Evolutionary conservation across 2,888 invertebrate genomes (phyloP), one percentile per base, ranked within the genome.

Genomic region (Morpho helenor): DNA sequence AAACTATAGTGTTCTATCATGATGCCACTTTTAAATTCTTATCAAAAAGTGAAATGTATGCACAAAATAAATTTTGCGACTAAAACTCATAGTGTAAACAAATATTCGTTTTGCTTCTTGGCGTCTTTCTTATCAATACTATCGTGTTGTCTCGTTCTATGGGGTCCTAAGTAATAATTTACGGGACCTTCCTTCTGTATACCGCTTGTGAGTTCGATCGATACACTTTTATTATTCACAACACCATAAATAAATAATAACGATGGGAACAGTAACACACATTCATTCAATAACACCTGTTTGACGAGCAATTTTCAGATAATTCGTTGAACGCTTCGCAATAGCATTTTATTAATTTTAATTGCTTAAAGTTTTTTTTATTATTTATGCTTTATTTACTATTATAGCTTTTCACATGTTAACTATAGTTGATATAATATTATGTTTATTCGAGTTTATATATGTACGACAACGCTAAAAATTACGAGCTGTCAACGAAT

Each of bases 251-350:
- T 85, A 72, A 72, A 71, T 87, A 84, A 84, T 87, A 83, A 84
- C 80, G 80, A 79, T 87, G 88, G 86, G 89, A 90, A 90, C 87
- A 71, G 71, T 79, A 76, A 80, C 84, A 87, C 87, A 86, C 92
- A 89, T 92, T 92, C 93, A 92, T 93, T 93, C 92, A 92, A 93
- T 93, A 94, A 94, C 95, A 95, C 95, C 95, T 95, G 95, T 94
- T 94, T 93, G 87, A 90, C 90, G 72, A 70, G 85, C 86, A 87
- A 92, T 93, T 94, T 94, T 94, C 94, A 93, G 92, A 93, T 45
- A 90, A 91, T 89, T 79, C 73, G 77, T 82, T 91, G 92, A 92
- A 91, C 91, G 66, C 72, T 68, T 57, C 62, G 65, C 66, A 57
- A 57, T 63, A 63, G 63, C 52, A 58, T 70, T 66, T 69, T 74